Evolutionary conservation across 2,888 invertebrate genomes (phyloP), one percentile per base, ranked within the genome.

Genomic region (Pogonocherus hispidulus): DNA sequence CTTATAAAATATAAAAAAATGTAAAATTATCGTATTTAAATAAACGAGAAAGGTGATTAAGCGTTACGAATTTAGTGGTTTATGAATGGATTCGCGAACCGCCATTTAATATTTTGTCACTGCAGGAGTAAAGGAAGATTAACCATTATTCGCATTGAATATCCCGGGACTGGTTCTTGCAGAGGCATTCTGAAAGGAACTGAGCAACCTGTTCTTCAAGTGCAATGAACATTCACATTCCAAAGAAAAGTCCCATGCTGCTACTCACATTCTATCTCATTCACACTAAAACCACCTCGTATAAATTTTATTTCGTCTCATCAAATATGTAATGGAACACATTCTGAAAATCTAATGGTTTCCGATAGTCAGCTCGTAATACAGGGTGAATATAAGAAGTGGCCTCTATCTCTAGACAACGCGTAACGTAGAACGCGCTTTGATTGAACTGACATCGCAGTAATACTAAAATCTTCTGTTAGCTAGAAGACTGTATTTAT

Each of bases 171-270:
- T 74, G 74, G 75, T 74, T 75, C 72, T 67, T 72, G 74, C 70
- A 67, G 67, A 73, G 70, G 72, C 62, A 69, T 65, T 69, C 62
- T 64, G 70, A 65, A 70, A 68, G 60, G 62, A 57, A 70, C 69
- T 63, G 65, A 72, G 66, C 69, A 76, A 75, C 76, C 75, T 76
- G 75, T 75, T 76, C 73, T 52, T 67, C 75, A 73, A 73, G 69
- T 73, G 73, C 70, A 70, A 55, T 66, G 71, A 66, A 71, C 70
- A 70, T 74, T 77, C 73, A 70, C 75, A 76, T 76, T 75, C 77
- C 73, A 69, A 46, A 63, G 70, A 64, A 71, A 70, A 62, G 65
- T 67, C 69, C 60, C 67, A 46, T 68, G 66, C 59, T 55, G 60
- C 55, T 54, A 41, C 55, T 55, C 65, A 49, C 52, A 63, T 65